A percentile compares a stretch with the other conserved stretches of the same genome.
These are phyloP conservation scores for Xenopus laevis DNA, from an alignment of 2,113 vertebrate genomes.

Conservation along the genomic window DNA sequence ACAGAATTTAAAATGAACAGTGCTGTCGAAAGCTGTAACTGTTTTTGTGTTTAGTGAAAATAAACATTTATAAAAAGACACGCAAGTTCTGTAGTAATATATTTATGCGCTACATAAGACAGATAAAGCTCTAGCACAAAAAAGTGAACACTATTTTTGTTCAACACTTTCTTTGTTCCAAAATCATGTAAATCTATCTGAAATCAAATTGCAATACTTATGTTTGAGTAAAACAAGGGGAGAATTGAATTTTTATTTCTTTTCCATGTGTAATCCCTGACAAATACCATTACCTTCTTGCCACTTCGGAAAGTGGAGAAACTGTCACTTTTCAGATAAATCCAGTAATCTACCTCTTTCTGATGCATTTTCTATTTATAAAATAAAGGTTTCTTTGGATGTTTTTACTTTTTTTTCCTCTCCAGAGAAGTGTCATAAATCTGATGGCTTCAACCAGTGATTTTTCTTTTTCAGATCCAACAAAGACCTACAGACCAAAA, in stretches of 20 bases:
- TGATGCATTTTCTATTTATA: conserved; percentile 55
- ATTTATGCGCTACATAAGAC: too few species aligned
- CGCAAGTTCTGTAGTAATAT: too few species aligned
- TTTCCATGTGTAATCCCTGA: conserved; percentile 21
- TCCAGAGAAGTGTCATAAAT: conserved; percentile 61
- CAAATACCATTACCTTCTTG: conserved; percentile 52
- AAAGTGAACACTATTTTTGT: too few species aligned
- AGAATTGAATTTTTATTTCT: neutral
- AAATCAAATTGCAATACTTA: conserved; percentile 4
- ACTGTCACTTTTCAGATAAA: conserved; percentile 67
- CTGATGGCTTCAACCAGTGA: conserved; percentile 65
- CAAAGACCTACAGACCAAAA: conserved; percentile 48
- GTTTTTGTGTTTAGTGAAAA: conserved; percentile 36
- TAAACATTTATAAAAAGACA: too few species aligned
- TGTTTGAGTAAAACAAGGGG: conserved; percentile 1
- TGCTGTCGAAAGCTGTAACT: conserved; percentile 50
- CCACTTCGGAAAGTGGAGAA: conserved; percentile 63
- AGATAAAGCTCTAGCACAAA: too few species aligned
- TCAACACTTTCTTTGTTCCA: neutral
- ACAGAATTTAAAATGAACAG: conserved; percentile 53
- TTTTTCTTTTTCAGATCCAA: conserved; percentile 64
- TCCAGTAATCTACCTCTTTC: conserved; percentile 63
- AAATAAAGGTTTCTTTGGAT: conserved; percentile 57
- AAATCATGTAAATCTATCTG: conserved; percentile 21
- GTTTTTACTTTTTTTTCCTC: conserved; percentile 58